Evolutionary conservation across 2,888 invertebrate species (phyloP).

Genomic region (Morpho achilles): DNA sequence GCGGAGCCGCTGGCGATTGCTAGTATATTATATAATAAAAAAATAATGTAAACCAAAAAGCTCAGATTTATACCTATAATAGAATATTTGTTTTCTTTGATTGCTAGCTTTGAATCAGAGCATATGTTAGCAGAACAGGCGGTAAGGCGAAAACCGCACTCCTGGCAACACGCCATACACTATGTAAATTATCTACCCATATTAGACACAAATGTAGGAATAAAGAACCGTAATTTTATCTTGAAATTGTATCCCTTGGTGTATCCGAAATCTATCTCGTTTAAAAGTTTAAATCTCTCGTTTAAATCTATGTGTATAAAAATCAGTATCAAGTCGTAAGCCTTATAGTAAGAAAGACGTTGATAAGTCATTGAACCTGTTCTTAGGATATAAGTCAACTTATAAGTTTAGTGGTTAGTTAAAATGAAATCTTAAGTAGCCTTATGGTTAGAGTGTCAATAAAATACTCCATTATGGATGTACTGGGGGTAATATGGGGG

Average conservation of each 20-base stretch:
- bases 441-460: too few species aligned
- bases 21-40: too few species aligned
- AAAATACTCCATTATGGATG: too few species aligned
- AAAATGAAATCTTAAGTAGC: too few species aligned
- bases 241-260: neutral
- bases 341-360: too few species aligned
- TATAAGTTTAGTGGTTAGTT: too few species aligned
- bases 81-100: slow-evolving; percentile 10
- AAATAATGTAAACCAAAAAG: too few species aligned
- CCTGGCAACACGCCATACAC: slow-evolving; percentile 63
- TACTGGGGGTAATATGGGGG: too few species aligned
- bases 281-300: neutral
- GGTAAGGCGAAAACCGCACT: slow-evolving; percentile 43
- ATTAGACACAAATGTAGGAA: slow-evolving; percentile 24
- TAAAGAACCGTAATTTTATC: slow-evolving; percentile 13
- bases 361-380: too few species aligned
- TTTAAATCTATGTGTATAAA: neutral
- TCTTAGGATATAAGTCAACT: too few species aligned
- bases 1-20: too few species aligned
- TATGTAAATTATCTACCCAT: slow-evolving; percentile 42
- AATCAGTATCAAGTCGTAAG: too few species aligned
- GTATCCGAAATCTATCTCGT: neutral
- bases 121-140: slow-evolving; percentile 25
- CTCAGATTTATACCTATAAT: neutral
- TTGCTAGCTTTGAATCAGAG: slow-evolving; percentile 19